phyloP scores from a whole-genome alignment of 2,113 vertebrate genomes.

The Cebidichthys violaceus region DNA sequence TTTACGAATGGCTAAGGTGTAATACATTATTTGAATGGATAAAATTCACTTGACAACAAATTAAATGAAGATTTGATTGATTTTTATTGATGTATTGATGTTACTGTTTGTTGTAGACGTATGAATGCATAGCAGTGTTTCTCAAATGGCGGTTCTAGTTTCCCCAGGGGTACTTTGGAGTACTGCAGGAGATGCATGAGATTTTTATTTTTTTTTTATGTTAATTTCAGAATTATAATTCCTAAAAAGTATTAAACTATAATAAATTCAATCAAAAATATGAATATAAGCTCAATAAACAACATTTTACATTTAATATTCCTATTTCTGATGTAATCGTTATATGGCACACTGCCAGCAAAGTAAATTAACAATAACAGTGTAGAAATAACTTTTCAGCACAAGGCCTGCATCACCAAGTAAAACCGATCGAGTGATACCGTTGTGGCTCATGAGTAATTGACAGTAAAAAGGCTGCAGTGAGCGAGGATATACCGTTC shows the following conservation, averaged over 20 bases:
- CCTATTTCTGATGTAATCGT: neutral
- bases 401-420: neutral
- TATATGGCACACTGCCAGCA: neutral
- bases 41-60: neutral
- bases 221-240: neutral
- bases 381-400: neutral
- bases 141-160: neutral
- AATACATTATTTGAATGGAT: neutral
- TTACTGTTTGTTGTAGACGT: neutral
- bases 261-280: neutral
- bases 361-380: neutral
- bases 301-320: neutral
- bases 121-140: neutral
- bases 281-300: neutral
- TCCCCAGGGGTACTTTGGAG: neutral
- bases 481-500: neutral
- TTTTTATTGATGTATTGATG: neutral
- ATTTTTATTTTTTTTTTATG: neutral
- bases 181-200: neutral
- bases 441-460: neutral
- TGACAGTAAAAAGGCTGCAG: neutral
- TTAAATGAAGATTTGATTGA: neutral
- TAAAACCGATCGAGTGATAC: neutral
- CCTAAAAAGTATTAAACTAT: neutral
- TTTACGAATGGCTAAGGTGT: neutral